phyloP scores from a whole-genome alignment of 2,113 vertebrate genomes.

The Albula goreensis region DNA sequence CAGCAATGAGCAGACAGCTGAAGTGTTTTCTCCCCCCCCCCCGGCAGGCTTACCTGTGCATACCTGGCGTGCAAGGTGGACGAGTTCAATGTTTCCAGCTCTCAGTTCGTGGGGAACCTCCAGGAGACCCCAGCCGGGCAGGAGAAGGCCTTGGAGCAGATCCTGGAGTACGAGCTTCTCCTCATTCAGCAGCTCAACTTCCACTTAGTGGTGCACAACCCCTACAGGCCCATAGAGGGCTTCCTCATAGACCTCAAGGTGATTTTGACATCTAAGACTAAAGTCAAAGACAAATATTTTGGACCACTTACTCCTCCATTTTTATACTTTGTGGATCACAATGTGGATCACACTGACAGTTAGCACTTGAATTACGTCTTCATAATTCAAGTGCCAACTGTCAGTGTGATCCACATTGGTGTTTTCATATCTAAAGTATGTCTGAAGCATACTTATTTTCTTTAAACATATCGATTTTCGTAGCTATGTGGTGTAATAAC shows the following conservation, averaged over 20 bases:
- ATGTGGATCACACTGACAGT: no score
- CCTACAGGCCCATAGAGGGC: conserved; percentile 92
- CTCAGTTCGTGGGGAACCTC: conserved; percentile 92
- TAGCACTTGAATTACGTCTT: no score
- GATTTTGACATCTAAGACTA: not conserved
- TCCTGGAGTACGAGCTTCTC: conserved; percentile 90
- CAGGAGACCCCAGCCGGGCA: conserved; percentile 82
- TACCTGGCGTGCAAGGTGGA: conserved; percentile 97
- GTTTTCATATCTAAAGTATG: no score
- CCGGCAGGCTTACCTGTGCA: conserved; percentile 83
- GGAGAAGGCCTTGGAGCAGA: conserved; percentile 86
- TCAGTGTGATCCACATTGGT: no score
- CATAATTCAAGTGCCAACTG: no score
- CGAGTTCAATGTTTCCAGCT: conserved; percentile 95
- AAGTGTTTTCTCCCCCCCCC: not conserved
- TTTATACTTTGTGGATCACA: not conserved
- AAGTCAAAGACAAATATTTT: no score
- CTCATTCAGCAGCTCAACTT: conserved; percentile 96
- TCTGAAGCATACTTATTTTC: no score
- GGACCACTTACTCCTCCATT: no score
- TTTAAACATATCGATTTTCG: no score
- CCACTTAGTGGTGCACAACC: conserved; percentile 92
- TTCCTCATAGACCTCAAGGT: conserved; percentile 96
- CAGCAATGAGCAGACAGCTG: not conserved
- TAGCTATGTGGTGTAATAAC: no score